Conservation (phyloP, 1,140 invertebrate species). For the Hermatobates lingyangjiaoensis region DNA sequence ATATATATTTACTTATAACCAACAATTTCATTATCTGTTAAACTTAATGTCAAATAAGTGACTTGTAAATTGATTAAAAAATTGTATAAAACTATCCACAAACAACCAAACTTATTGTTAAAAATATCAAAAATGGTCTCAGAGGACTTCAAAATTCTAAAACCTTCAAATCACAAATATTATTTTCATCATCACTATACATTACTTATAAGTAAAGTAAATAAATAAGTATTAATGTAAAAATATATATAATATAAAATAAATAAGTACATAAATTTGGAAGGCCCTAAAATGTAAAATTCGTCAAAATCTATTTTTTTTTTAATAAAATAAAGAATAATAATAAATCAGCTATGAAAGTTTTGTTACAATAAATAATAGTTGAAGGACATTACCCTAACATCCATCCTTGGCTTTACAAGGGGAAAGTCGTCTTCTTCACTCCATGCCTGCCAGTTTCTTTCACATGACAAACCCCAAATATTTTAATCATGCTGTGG, state of each 20-base stretch:
- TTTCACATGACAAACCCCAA: conserved; percentile 41
- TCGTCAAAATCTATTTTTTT: not conserved
- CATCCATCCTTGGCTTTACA: conserved; percentile 36
- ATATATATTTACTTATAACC: too few species aligned
- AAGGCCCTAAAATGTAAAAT: too few species aligned
- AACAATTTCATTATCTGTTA: too few species aligned
- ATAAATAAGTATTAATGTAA: not conserved
- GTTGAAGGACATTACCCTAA: conserved; percentile 24
- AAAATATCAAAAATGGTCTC: too few species aligned
- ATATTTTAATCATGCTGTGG: conserved; percentile 44
- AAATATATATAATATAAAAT: not conserved
- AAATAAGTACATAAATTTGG: not conserved
- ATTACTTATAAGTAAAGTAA: too few species aligned
- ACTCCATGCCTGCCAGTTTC: conserved; percentile 47
- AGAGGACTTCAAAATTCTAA: too few species aligned
- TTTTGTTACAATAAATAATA: not conserved
- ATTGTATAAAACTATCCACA: too few species aligned
- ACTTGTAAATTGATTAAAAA: too few species aligned
- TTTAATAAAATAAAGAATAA: not conserved
- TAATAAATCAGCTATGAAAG: not conserved
- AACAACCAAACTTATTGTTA: too few species aligned
- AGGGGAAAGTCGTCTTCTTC: conserved; percentile 49
- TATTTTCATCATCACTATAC: too few species aligned
- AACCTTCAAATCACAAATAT: too few species aligned
- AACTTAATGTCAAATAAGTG: too few species aligned